Conservation (phyloP, 2,888 invertebrate species). For the Macrophya alboannulata region DNA sequence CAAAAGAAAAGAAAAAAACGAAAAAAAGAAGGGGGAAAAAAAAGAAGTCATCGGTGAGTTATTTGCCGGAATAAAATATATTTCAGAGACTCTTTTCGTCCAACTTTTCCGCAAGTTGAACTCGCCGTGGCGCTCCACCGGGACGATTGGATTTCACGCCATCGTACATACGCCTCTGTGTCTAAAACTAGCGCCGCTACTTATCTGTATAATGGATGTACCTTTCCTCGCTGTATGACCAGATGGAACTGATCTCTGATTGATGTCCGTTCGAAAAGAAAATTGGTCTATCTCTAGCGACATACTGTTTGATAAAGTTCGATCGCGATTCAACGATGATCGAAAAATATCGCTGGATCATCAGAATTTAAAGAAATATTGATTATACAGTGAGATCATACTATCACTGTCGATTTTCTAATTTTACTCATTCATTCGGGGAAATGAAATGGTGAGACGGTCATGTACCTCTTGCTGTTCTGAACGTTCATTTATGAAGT, state of each 20-base stretch:
- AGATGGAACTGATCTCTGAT: slow-evolving; percentile 15
- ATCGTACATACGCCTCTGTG: slow-evolving; percentile 18
- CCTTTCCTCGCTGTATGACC: not conserved
- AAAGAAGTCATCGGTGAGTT: slow-evolving; percentile 10
- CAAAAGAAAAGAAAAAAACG: not conserved
- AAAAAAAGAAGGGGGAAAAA: too few species aligned
- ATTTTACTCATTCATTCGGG: not conserved
- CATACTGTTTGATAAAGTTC: not conserved
- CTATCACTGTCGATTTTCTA: not conserved
- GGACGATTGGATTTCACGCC: slow-evolving; percentile 42
- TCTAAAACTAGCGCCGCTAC: not conserved
- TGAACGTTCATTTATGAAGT: not conserved
- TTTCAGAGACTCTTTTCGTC: not conserved
- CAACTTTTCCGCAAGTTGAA: slow-evolving; percentile 7
- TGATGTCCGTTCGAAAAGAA: slow-evolving; percentile 1
- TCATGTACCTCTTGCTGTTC: not conserved
- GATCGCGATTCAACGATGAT: not conserved
- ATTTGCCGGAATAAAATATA: slow-evolving; percentile 42
- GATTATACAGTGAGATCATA: not conserved
- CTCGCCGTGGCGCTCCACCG: slow-evolving; percentile 11
- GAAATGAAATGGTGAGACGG: not conserved
- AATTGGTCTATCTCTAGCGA: slow-evolving; percentile 18
- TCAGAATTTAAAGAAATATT: not conserved
- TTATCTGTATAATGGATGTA: slow-evolving; percentile 37
- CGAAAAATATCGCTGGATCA: not conserved